Conservation (phyloP, 2,888 invertebrate species). For the Tanypteryx hageni region DNA sequence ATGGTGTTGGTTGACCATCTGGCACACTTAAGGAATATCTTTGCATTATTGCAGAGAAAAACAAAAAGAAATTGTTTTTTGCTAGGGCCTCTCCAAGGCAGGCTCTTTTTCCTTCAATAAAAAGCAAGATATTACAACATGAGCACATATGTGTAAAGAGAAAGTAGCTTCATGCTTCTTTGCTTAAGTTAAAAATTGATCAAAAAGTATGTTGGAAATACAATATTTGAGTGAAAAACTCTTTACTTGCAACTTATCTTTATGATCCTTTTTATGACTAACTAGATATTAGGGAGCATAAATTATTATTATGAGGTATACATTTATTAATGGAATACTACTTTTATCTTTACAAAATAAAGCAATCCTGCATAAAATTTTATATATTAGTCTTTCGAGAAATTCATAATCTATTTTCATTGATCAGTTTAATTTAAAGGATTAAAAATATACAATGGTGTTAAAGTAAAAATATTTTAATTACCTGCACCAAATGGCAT, state of each 20-base stretch:
- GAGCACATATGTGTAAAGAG: background rate
- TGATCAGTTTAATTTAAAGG: background rate
- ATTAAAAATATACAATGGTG: background rate
- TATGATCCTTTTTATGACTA: background rate
- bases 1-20: background rate
- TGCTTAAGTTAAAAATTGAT: background rate
- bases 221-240: too few relatives aligned
- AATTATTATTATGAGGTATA: background rate
- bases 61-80: constrained; percentile 37
- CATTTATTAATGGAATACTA: background rate
- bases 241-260: too few relatives aligned
- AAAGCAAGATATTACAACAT: background rate
- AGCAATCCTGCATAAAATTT: background rate
- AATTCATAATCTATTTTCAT: background rate
- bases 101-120: constrained; percentile 15
- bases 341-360: background rate
- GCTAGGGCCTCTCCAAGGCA: constrained; percentile 44
- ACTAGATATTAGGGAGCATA: background rate
- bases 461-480: background rate
- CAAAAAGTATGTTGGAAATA: too few relatives aligned
- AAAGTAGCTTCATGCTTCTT: background rate
- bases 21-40: constrained; percentile 20
- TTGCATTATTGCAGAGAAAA: constrained; percentile 29
- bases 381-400: background rate
- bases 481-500: constrained; percentile 54